Evolutionary conservation across 2,113 vertebrate genomes (phyloP).

Genomic region (Dasyornis broadbenti): DNA sequence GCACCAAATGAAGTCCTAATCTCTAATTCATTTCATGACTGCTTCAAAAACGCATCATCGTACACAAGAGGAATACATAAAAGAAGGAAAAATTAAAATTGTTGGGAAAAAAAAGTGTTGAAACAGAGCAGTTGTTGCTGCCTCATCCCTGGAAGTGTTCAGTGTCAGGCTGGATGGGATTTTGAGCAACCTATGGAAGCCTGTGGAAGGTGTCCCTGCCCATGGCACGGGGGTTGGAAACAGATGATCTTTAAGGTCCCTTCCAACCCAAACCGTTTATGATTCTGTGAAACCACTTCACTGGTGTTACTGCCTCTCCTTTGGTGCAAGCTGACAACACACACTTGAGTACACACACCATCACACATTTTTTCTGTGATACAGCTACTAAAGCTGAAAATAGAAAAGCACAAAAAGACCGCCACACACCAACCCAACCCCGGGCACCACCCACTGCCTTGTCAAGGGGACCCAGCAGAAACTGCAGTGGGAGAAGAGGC

Average conservation of each 20-base stretch:
- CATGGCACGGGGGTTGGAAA: background rate
- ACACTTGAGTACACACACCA: background rate
- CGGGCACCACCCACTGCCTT: background rate
- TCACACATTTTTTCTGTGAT: background rate
- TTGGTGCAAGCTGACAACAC: background rate
- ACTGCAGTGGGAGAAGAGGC: background rate
- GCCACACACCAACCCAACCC: background rate
- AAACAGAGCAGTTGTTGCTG: background rate
- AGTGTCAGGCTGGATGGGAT: too few relatives aligned
- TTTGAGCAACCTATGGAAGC: background rate
- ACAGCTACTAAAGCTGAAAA: background rate
- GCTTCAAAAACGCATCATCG: background rate
- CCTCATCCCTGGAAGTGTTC: background rate
- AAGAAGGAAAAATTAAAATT: background rate
- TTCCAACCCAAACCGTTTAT: background rate
- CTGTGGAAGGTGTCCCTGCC: background rate
- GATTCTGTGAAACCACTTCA: background rate
- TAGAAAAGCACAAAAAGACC: background rate
- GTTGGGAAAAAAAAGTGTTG: background rate
- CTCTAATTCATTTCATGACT: background rate
- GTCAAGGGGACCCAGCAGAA: background rate
- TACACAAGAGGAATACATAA: background rate
- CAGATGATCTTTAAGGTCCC: background rate
- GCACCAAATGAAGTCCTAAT: background rate
- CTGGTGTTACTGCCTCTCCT: background rate